Percentiles rank a stretch among this genome's conserved stretches.
Conservation (phyloP, 2,888 invertebrate species). For the Aspidapion aeneum region DNA sequence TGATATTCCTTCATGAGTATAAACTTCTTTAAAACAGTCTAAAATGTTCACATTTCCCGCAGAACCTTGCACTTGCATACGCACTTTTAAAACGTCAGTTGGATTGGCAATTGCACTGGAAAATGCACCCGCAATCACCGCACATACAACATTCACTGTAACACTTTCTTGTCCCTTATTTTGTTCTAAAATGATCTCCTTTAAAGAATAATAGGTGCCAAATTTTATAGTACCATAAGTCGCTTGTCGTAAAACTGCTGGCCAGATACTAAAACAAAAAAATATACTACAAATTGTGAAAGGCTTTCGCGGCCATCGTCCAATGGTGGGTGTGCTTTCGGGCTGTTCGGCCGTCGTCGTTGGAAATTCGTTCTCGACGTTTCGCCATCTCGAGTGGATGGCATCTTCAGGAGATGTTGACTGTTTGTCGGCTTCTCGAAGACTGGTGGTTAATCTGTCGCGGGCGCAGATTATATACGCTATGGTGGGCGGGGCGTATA, state of each 20-base stretch:
- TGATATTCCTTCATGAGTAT: slow-evolving; percentile 74
- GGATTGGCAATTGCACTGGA: slow-evolving; percentile 95
- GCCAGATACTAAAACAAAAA: slow-evolving; percentile 69
- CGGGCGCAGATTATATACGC: no score
- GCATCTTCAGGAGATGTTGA: no score
- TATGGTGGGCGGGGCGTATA: no score
- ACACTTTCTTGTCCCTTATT: slow-evolving; percentile 54
- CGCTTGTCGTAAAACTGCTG: slow-evolving; percentile 88
- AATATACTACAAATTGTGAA: no score
- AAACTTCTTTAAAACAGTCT: slow-evolving; percentile 79
- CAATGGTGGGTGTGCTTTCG: no score
- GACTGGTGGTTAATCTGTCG: no score
- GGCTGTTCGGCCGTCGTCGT: no score
- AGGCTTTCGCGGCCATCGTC: no score
- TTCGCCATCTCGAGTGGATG: no score
- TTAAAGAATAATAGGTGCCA: slow-evolving; percentile 90
- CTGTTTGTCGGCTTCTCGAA: no score
- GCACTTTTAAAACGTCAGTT: slow-evolving; percentile 93
- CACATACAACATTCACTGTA: slow-evolving; percentile 75
- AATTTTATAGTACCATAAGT: slow-evolving; percentile 97
- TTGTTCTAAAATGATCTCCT: slow-evolving; percentile 62
- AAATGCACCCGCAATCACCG: slow-evolving; percentile 80
- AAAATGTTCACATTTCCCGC: slow-evolving; percentile 54
- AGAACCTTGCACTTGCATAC: slow-evolving; percentile 80
- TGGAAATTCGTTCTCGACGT: no score